Evolutionary conservation across 2,888 invertebrate species (phyloP).

Genomic region (Tetanocera ferruginea): DNA sequence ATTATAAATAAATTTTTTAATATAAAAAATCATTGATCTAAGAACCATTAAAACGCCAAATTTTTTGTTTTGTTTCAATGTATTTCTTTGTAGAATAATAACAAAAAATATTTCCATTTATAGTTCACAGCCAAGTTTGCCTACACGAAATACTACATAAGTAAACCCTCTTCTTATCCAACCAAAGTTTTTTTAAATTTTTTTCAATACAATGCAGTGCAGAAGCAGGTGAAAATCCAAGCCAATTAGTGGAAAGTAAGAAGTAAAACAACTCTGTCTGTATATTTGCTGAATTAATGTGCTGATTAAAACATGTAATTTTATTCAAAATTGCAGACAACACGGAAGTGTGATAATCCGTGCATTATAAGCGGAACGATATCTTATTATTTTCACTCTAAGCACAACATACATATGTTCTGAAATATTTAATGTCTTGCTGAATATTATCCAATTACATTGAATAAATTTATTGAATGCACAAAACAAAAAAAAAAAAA

Average conservation of each 20-base stretch:
- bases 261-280: conserved; percentile 5
- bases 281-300: conserved; percentile 25
- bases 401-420: conserved; percentile 18
- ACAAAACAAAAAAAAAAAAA: background rate
- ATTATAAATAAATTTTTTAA: no score
- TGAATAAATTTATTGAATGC: background rate
- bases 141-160: background rate
- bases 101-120: no score
- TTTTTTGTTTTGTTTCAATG: no score
- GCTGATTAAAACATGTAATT: conserved; percentile 39
- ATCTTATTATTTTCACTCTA: conserved; percentile 12
- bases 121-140: background rate
- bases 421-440: background rate
- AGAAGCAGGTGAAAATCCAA: background rate
- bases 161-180: background rate
- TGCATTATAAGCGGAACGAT: conserved; percentile 52
- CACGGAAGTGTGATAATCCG: conserved; percentile 54
- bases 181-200: background rate
- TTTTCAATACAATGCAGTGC: background rate
- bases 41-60: no score
- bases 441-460: background rate
- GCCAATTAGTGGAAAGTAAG: conserved; percentile 15
- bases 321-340: conserved; percentile 45
- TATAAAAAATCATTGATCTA: no score
- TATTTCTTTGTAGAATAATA: no score